A percentile compares a stretch with the other conserved stretches of the same genome.
Evolutionary conservation across 2,888 invertebrate genomes (phyloP).

Genomic region (Tortrix viridana): DNA sequence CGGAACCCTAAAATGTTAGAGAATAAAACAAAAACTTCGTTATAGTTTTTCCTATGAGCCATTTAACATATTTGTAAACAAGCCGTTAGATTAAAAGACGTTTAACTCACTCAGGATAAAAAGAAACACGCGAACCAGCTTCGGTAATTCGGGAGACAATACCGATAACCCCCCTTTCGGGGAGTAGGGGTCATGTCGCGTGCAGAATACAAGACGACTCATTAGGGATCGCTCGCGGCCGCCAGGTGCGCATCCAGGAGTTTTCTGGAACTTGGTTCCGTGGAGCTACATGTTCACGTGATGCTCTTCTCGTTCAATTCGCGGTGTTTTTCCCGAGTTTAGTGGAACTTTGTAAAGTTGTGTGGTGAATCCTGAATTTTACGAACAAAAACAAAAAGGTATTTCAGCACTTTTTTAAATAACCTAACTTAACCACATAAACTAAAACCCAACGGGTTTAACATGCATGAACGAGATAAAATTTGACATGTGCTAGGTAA

Average conservation of each 20-base stretch:
- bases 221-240: conserved; percentile 17
- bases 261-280: background rate
- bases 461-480: no score
- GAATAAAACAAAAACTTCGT: no score
- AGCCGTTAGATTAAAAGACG: background rate
- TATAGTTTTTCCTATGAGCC: no score
- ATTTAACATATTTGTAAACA: no score
- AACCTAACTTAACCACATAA: no score
- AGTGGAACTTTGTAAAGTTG: no score
- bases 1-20: no score
- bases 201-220: conserved; percentile 18
- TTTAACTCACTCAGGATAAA: background rate
- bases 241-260: conserved; percentile 5
- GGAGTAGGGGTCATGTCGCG: conserved; percentile 11
- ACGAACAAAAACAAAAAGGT: no score
- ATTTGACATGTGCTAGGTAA: no score
- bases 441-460: no score
- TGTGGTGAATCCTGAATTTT: no score
- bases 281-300: background rate
- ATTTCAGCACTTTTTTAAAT: no score
- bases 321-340: background rate
- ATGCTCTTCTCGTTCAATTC: background rate
- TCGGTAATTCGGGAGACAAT: conserved; percentile 18
- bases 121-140: conserved; percentile 8
- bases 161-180: background rate